Conservation (phyloP, 1,140 invertebrate species). For the Cepaea nemoralis region DNA sequence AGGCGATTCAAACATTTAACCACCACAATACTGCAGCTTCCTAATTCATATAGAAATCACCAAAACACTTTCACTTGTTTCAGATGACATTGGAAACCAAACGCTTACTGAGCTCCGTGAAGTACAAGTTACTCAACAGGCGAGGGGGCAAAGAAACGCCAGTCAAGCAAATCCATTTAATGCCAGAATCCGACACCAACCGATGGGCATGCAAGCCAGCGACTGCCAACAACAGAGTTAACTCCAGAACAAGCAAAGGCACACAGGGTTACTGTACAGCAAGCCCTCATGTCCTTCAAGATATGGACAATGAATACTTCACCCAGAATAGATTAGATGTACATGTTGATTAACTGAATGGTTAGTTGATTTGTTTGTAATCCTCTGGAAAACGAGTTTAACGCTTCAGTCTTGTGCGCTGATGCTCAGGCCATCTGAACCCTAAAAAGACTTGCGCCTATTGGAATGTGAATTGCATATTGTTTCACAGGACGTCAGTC, state of each 20-base stretch:
- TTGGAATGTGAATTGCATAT: no score
- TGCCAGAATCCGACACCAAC: neutral
- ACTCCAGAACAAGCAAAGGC: neutral
- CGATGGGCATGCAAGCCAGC: neutral
- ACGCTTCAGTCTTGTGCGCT: no score
- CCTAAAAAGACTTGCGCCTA: no score
- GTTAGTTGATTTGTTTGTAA: no score
- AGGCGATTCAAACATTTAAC: no score
- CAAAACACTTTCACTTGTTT: neutral
- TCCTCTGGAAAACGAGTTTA: no score
- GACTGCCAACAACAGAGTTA: neutral
- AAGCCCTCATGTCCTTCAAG: neutral
- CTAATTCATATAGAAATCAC: no score
- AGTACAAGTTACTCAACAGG: neutral
- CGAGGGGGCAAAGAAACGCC: neutral
- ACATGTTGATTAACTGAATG: no score
- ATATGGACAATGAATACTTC: slow-evolving; percentile 35
- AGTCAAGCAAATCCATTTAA: slow-evolving; percentile 29
- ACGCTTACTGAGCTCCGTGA: slow-evolving; percentile 2
- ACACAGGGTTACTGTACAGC: neutral
- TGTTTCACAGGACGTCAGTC: no score
- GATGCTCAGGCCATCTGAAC: no score
- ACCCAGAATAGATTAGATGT: slow-evolving; percentile 9
- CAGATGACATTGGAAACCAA: neutral
- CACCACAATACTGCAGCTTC: no score